A percentile compares a stretch with the other conserved stretches of the same genome.
phyloP scores from a whole-genome alignment of 2,113 vertebrate genomes.

The Pseudopipra pipra region DNA sequence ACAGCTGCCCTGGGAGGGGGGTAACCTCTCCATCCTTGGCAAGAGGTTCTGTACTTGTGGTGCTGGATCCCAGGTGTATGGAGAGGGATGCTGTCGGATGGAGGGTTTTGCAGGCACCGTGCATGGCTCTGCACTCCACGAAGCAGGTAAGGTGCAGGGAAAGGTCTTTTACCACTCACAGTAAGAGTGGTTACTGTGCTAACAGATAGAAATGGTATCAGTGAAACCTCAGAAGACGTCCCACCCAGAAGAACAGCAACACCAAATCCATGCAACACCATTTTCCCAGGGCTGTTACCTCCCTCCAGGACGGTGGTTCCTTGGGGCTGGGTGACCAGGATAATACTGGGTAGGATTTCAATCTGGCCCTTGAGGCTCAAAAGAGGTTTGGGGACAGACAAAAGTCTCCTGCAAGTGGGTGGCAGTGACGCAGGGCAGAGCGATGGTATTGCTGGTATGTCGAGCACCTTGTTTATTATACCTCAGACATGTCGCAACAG shows the following conservation, averaged over 20 bases:
- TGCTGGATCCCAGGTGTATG: rapidly evolving
- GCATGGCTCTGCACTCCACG: rapidly evolving
- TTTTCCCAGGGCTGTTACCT: not conserved
- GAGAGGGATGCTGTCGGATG: not conserved
- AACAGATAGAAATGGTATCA: not conserved
- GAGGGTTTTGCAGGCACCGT: not conserved
- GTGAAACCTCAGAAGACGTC: not conserved
- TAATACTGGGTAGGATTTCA: not conserved
- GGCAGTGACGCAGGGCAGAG: constrained; percentile 14
- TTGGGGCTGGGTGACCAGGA: not conserved
- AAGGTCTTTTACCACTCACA: not conserved
- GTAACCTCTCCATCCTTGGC: not conserved
- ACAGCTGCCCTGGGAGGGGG: not conserved
- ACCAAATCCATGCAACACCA: not conserved
- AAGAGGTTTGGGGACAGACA: not conserved
- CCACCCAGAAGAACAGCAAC: not conserved
- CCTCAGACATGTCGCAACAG: constrained; percentile 15
- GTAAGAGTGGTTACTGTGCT: rapidly evolving
- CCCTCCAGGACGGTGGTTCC: not conserved
- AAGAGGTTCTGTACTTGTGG: rapidly evolving
- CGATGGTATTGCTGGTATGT: constrained; percentile 41
- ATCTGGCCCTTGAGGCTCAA: not conserved
- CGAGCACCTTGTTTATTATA: constrained; percentile 38
- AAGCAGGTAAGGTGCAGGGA: rapidly evolving
- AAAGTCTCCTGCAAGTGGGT: constrained; percentile 29